A percentile compares a stretch with the other conserved stretches of the same genome.
phyloP scores from a whole-genome alignment of 2,888 invertebrate genomes.

The Tachina fera region DNA sequence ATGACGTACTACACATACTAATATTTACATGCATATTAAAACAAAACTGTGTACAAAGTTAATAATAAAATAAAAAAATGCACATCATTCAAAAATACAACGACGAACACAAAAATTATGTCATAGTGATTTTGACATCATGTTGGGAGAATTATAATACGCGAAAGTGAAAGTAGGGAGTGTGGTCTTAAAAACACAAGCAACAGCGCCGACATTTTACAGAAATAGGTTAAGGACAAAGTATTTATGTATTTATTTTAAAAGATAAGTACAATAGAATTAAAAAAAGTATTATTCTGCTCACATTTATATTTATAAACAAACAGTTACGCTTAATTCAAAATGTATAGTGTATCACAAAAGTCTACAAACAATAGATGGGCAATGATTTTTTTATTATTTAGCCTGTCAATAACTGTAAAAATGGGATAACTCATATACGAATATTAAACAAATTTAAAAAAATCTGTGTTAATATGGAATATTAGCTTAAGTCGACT shows the following conservation, averaged over 20 bases:
- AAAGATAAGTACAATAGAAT: not conserved
- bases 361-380: not conserved
- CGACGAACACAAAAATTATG: slow-evolving; percentile 55
- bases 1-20: not conserved
- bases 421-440: too few species aligned
- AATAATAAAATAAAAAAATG: slow-evolving; percentile 24
- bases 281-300: not conserved
- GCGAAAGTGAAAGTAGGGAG: slow-evolving; percentile 22
- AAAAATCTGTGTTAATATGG: too few species aligned
- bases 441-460: too few species aligned
- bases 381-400: too few species aligned
- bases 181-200: not conserved
- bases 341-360: not conserved
- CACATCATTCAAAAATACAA: slow-evolving; percentile 34
- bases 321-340: not conserved
- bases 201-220: not conserved
- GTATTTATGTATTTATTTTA: too few species aligned
- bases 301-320: not conserved
- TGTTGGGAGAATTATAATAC: slow-evolving; percentile 1
- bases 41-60: slow-evolving; percentile 29
- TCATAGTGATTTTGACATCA: slow-evolving; percentile 64
- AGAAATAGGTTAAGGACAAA: slow-evolving; percentile 41
- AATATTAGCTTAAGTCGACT: too few species aligned
- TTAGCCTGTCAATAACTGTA: too few species aligned
- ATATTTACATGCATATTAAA: not conserved